Base-by-base conservation (phyloP, 2,888 invertebrate genomes). In the Drosophila infuscata region DNA sequence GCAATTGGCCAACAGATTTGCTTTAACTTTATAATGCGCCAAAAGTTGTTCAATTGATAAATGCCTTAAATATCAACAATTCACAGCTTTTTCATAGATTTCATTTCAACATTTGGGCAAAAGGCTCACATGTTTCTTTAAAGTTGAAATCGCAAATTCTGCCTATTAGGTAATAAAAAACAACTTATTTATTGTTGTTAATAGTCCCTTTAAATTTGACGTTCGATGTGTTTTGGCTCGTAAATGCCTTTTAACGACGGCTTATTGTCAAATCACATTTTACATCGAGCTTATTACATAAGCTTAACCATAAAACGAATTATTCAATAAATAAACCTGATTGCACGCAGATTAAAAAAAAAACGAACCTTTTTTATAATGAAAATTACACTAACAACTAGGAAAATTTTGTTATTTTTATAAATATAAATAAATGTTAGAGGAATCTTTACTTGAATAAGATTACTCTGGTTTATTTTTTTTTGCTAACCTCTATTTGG, bases 41-140 rank as follows among this genome's bases (percentile, higher is more conserved):
- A 11, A 56, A 29, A 38, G 38, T 35, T 35, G 54, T 25, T 54
- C 9, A 9, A 49, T 49, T 49, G 29, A 49, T 29, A 49, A 49
- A 49, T 29, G 17, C 17, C 3, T 49, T 17, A 17, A 29, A 46
- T 8, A 25, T 46, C 15, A 15, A 46, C 2, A 25, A 25, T 25
- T 46, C 11, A 20, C 11, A 12, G 11, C 5, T 11, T 43, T 43
- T 43, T 3, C 11, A 6, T 20, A 2, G 43, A 41, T 20, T 43
- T 43, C 1, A 11, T 43, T 20, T 5, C 38, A n/a, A n/a, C n/a
- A 41, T 41, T n/a, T n/a, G 20, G 0, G 11, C 43, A 15, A 48
- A 48, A 1, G 4, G 48, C 25, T 48, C 25, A 25, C 48, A 15
- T 8, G 48, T 8, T 32, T 32, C 32, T 15, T 52, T 20, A 3